These are phyloP conservation scores for Peromyscus nudipes DNA, from an alignment of 2,797 vertebrate species.

Conservation along the genomic window DNA sequence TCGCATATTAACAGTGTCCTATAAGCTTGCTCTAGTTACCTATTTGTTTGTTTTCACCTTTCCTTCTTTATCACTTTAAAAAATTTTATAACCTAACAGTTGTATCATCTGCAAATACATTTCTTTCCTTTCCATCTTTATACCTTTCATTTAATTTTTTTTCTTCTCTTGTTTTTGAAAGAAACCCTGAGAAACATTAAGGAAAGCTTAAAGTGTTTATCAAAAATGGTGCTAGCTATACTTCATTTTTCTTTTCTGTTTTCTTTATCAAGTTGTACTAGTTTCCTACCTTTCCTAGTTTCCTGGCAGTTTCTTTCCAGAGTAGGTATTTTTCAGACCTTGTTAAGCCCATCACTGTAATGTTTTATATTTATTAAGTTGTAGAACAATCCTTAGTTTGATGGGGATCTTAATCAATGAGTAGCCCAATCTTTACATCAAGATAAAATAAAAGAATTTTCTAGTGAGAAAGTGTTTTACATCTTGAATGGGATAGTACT, in stretches of 20 bases:
- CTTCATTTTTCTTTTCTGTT: too few species aligned
- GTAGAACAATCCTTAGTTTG: not conserved
- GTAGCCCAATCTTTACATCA: not conserved
- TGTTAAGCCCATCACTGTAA: not conserved
- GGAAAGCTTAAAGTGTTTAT: too few species aligned
- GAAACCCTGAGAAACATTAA: too few species aligned
- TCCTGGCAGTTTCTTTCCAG: not conserved
- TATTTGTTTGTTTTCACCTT: not conserved
- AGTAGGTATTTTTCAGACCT: not conserved
- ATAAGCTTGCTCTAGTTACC: not conserved
- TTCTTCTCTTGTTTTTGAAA: too few species aligned
- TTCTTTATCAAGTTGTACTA: not conserved
- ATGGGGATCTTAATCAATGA: not conserved
- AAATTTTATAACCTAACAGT: too few species aligned
- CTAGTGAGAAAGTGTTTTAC: not conserved
- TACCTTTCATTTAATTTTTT: too few species aligned
- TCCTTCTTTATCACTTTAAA: not conserved
- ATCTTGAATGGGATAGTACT: not conserved
- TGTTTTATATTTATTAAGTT: not conserved
- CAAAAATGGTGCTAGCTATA: too few species aligned
- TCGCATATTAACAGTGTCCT: not conserved
- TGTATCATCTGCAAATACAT: too few species aligned
- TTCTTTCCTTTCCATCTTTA: too few species aligned
- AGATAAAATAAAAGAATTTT: not conserved
- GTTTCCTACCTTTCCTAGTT: not conserved